Evolutionary conservation across 2,888 invertebrate genomes (phyloP), one percentile per base, ranked within the genome.

Genomic region (Chrysomela aeneicollis): DNA sequence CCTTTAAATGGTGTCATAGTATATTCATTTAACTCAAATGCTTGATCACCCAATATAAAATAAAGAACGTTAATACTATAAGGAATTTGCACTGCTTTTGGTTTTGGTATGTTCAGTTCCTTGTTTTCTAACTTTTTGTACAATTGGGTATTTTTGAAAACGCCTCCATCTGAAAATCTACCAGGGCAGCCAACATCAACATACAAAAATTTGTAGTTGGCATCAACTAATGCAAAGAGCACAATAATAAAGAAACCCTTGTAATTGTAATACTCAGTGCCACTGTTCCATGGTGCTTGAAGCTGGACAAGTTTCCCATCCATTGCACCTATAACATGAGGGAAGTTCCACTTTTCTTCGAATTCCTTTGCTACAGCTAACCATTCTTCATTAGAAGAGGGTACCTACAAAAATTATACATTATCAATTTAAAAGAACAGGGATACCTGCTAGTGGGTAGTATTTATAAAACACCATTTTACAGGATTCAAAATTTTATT

Each of bases 151-250:
- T 63, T 59, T 53, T 62, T 63, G 54, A 66, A 66, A 26, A 67
- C 61, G 19, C 54, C 54, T 1, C 57, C 62, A 35, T 57, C 52
- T 35, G 71, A 76, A 54, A 77, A 72, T 63, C 74, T 55, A 15
- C 80, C 77, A 67, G 77, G 76, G 21, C 72, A 67, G 4, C 80
- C 80, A 46, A 76, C 71, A 69, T 79, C 75, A 8, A 81, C 76
- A 65, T 70, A 76, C 10, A 74, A 63, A 69, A 80, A 79, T 6
- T 76, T 76, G 63, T 80, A 82, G 62, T 82, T 69, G 18, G 80
- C 78, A 73, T 82, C 80, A 12, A 78, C 80, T 55, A 80, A 55
- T 42, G 77, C 80, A 57, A 81, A 71, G 49, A 82, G 68, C 3
- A 82, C 79, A 35, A 79, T 73, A 63, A 77, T 79, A 62, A 76